phyloP scores from a whole-genome alignment of 2,888 invertebrate genomes.

The Galerucella pusilla region DNA sequence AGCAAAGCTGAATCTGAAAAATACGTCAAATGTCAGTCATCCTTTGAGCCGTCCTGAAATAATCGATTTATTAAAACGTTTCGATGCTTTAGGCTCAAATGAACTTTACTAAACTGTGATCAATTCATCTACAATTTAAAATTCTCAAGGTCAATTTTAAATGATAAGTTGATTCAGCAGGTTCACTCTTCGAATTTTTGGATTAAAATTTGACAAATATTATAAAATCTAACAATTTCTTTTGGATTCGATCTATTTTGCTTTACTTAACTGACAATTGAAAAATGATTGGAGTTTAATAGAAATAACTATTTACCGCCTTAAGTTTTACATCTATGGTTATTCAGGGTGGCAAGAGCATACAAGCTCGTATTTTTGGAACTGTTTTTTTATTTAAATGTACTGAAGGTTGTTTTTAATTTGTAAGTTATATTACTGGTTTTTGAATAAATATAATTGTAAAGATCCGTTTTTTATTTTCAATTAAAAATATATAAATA shows the following conservation, averaged over 20 bases:
- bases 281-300: not conserved
- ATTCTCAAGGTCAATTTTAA: not conserved
- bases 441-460: slow-evolving; percentile 64
- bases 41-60: no score
- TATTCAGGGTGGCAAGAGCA: slow-evolving; percentile 70
- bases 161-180: no score
- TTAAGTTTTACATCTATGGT: slow-evolving; percentile 54
- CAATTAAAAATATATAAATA: not conserved
- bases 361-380: slow-evolving; percentile 66
- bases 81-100: not conserved
- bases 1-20: slow-evolving; percentile 12
- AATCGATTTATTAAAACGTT: no score
- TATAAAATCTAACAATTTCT: no score
- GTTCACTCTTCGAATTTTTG: no score
- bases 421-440: slow-evolving; percentile 66
- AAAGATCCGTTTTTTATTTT: slow-evolving; percentile 24
- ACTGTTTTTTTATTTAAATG: slow-evolving; percentile 66
- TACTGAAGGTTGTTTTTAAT: slow-evolving; percentile 66
- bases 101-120: no score
- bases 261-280: not conserved
- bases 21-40: not conserved
- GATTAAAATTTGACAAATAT: no score
- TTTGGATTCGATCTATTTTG: no score
- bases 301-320: slow-evolving; percentile 6
- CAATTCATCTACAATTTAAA: not conserved